Percentiles rank a stretch among this genome's conserved stretches.
These are phyloP conservation scores for Scylla paramamosain DNA, from an alignment of 1,140 invertebrate genomes.

Conservation along the genomic window DNA sequence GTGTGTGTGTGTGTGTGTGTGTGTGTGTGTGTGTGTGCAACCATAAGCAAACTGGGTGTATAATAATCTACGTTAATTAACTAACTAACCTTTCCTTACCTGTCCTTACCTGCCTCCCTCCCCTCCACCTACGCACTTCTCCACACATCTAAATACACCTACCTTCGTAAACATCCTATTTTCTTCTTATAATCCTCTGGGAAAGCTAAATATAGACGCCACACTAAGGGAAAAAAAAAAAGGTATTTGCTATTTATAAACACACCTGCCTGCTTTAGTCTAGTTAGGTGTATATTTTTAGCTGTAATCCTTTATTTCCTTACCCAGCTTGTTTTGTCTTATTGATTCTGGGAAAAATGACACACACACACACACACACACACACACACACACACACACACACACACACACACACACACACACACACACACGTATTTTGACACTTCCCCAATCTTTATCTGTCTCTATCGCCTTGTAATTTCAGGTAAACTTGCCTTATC, in stretches of 20 bases:
- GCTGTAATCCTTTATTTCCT: too few relatives aligned
- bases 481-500: not conserved
- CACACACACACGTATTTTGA: not conserved
- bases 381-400: too few relatives aligned
- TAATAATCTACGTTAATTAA: not conserved
- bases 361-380: too few relatives aligned
- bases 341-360: too few relatives aligned
- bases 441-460: not conserved
- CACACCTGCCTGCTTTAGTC: too few relatives aligned
- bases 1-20: conserved; percentile 35
- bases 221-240: not conserved
- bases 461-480: not conserved
- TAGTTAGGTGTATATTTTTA: too few relatives aligned
- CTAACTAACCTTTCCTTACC: not conserved
- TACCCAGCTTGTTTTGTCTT: too few relatives aligned
- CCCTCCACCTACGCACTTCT: not conserved
- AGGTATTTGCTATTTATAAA: not conserved
- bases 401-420: too few relatives aligned
- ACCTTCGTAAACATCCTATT: too few relatives aligned
- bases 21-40: too few relatives aligned
- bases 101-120: not conserved
- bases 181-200: too few relatives aligned
- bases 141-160: not conserved
- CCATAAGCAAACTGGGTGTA: too few relatives aligned
- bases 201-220: not conserved